Evolutionary conservation across 2,888 invertebrate species (phyloP).

Genomic region (Megalurothrips usitatus): DNA sequence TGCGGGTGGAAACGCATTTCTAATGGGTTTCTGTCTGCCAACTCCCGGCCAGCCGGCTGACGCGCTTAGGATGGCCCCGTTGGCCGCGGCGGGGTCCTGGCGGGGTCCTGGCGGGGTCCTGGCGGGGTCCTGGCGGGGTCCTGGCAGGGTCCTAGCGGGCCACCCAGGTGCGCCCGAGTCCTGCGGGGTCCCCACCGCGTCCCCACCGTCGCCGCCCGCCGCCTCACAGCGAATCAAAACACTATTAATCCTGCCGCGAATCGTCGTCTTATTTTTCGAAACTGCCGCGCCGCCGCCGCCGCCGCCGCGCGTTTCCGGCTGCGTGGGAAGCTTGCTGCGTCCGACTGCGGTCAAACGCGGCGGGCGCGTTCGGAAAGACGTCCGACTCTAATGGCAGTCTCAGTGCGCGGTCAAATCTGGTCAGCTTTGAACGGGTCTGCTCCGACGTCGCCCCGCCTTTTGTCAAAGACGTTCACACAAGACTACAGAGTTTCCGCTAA

Average conservation of each 20-base stretch:
- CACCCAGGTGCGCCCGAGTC: background rate
- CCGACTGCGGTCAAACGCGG: too few species aligned
- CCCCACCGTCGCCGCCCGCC: background rate
- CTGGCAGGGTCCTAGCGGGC: background rate
- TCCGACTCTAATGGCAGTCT: background rate
- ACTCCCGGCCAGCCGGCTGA: too few species aligned
- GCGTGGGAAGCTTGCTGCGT: background rate
- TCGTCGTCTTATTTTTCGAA: background rate
- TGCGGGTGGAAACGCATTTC: background rate
- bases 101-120: too few species aligned
- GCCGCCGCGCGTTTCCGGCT: slow-evolving; percentile 2
- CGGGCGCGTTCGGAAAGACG: background rate
- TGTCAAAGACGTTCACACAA: too few species aligned
- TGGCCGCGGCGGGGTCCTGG: too few species aligned
- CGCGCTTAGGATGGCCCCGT: too few species aligned
- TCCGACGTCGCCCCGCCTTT: too few species aligned
- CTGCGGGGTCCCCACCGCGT: background rate
- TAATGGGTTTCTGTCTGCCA: background rate
- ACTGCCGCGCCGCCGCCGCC: slow-evolving; percentile 5
- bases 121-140: too few species aligned
- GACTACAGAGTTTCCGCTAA: too few species aligned
- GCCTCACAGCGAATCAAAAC: slow-evolving; percentile 2
- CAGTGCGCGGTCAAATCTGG: background rate
- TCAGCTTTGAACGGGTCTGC: too few species aligned
- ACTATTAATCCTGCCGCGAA: slow-evolving; percentile 13